Evolutionary conservation across 2,797 vertebrate genomes (phyloP), one percentile per base, ranked within the genome.

Genomic region (Paratrypauchen microcephalus): DNA sequence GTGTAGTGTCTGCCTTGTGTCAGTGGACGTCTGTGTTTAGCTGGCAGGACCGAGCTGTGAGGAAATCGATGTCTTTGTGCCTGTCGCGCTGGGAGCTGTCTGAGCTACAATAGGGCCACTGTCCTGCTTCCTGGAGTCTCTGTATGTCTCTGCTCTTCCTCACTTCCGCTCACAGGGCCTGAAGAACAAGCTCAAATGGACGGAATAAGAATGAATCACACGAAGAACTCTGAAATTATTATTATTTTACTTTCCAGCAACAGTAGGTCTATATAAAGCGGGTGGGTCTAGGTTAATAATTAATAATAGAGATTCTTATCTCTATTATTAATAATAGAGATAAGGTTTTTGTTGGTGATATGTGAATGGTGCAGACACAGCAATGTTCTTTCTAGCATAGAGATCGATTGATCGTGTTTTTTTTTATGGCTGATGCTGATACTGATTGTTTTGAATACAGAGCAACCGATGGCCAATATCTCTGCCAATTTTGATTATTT

Each of bases 1-100:
- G 26, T 30, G 72, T 62, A 76, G 45, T 80, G 18, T 67, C 61
- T n/a, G 1, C 70, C 28, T 67, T 39, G 55, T 59, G 55, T 72
- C 28, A 18, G 56, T 75, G 85, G 75, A 74, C 79, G 71, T 78
- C 61, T 84, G 81, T 78, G 79, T 86, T 83, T 80, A 83, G 80
- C 18, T 3, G 61, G 76, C 80, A 86, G 81, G 71, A 89, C 89
- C 86, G 90, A 82, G 62, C 72, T 79, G 74, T 82, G 80, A 86
- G 83, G 85, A 91, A 90, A 90, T 90, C 86, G 77, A 83, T 87
- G 90, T 81, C 86, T 77, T 80, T 84, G 78, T 72, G 64, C 59
- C 80, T 71, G 79, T 87, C 83, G 84, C 63, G 74, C 87, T 87
- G 82, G 81, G 84, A 87, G 82, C 89, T 77, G 86, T 88, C 86